Evolutionary conservation across 1,140 invertebrate genomes (phyloP).

Genomic region (Acromyrmex charruanus): DNA sequence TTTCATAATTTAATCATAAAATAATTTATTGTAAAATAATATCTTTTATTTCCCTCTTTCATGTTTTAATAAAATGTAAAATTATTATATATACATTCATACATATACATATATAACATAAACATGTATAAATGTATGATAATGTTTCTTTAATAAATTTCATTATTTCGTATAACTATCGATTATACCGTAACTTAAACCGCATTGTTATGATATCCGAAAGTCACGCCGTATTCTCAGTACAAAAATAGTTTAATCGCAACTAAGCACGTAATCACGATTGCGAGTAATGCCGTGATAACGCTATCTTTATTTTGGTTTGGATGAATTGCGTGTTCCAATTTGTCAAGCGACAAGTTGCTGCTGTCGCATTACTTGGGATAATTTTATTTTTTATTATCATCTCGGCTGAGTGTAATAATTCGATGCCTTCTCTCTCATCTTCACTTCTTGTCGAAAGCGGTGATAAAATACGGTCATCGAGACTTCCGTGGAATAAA

Average conservation of each 20-base stretch:
- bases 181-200: neutral
- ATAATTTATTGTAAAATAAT: neutral
- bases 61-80: too few relatives aligned
- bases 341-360: constrained; percentile 23
- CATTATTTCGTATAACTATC: neutral
- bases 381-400: constrained; percentile 65
- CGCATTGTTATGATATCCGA: constrained; percentile 5
- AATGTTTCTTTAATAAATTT: neutral
- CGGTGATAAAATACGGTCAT: constrained; percentile 58
- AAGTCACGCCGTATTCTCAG: neutral
- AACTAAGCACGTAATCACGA: constrained; percentile 13
- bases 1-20: neutral
- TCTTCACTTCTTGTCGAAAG: constrained; percentile 58
- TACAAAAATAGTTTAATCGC: constrained; percentile 25
- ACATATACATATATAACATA: neutral
- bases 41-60: neutral
- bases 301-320: constrained; percentile 40
- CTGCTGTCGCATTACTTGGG: neutral
- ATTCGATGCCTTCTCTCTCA: constrained; percentile 62
- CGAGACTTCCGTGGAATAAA: constrained; percentile 59
- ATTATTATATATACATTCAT: neutral
- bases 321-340: constrained; percentile 43
- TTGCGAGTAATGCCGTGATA: neutral
- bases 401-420: constrained; percentile 52
- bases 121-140: neutral